These are phyloP conservation scores for Polymixis lichenea DNA, from an alignment of 2,888 invertebrate genomes.

Conservation along the genomic window DNA sequence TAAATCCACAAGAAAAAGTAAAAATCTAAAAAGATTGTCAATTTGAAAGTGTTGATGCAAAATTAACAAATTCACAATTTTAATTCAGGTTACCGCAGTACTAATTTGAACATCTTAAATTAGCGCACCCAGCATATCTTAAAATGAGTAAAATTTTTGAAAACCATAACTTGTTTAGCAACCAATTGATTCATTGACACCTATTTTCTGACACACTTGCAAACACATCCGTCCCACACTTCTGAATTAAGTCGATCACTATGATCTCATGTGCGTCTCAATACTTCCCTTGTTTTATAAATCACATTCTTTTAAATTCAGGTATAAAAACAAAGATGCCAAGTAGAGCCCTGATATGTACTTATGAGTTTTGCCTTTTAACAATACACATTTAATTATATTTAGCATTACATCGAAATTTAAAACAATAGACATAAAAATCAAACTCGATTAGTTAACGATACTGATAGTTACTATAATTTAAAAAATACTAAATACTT, in stretches of 20 bases:
- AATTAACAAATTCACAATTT: too few species aligned
- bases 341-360: too few species aligned
- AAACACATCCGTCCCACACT: neutral
- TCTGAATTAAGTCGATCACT: neutral
- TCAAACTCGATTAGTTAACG: conserved; percentile 18
- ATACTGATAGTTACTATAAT: conserved; percentile 7
- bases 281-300: neutral
- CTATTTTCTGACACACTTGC: too few species aligned
- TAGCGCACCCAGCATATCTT: neutral
- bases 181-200: neutral
- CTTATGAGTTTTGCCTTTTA: neutral
- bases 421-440: conserved; percentile 1
- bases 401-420: neutral
- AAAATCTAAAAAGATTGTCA: too few species aligned
- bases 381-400: neutral
- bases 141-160: neutral
- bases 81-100: neutral
- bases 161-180: neutral
- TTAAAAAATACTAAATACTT: conserved; percentile 20
- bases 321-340: neutral
- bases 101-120: neutral
- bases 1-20: too few species aligned
- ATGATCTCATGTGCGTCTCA: neutral
- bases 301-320: neutral
- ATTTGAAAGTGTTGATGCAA: neutral